A percentile compares a stretch with the other conserved stretches of the same genome.
These are phyloP conservation scores for Salminus brasiliensis DNA, from an alignment of 2,113 vertebrate species.

Conservation along the genomic window DNA sequence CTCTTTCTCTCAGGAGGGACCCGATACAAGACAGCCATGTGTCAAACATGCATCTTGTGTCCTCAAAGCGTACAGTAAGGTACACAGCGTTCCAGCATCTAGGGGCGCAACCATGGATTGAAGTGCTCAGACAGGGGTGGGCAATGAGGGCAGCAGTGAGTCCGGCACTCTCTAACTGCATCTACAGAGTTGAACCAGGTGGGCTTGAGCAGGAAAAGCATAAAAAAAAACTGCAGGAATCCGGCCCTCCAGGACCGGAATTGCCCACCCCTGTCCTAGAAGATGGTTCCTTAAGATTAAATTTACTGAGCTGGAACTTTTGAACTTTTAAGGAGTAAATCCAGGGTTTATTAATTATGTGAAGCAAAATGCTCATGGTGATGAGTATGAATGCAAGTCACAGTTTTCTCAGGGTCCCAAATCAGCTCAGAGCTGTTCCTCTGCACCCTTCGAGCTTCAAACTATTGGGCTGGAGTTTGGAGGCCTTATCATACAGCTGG, in stretches of 20 bases:
- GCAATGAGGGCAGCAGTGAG: no score
- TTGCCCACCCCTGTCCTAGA: no score
- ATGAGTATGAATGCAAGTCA: conserved; percentile 41
- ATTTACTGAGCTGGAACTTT: neutral
- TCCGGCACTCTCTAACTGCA: no score
- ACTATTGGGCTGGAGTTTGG: neutral
- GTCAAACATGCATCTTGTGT: neutral
- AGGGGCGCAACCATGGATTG: no score
- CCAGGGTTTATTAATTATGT: neutral
- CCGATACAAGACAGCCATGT: neutral
- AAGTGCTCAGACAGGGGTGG: no score
- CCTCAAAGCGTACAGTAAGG: no score
- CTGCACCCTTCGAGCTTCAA: conserved; percentile 30
- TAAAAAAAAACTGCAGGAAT: no score
- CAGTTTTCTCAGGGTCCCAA: conserved; percentile 50
- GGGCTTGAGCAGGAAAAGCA: no score
- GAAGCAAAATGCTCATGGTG: conserved; percentile 6
- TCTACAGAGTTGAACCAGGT: no score
- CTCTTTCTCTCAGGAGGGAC: conserved; percentile 1
- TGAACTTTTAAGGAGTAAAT: neutral
- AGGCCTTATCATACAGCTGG: neutral
- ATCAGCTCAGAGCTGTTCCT: conserved; percentile 24
- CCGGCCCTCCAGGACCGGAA: no score
- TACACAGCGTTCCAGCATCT: no score
- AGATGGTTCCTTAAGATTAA: no score